phyloP scores from a whole-genome alignment of 2,797 vertebrate genomes.

The Tamandua tetradactyla region DNA sequence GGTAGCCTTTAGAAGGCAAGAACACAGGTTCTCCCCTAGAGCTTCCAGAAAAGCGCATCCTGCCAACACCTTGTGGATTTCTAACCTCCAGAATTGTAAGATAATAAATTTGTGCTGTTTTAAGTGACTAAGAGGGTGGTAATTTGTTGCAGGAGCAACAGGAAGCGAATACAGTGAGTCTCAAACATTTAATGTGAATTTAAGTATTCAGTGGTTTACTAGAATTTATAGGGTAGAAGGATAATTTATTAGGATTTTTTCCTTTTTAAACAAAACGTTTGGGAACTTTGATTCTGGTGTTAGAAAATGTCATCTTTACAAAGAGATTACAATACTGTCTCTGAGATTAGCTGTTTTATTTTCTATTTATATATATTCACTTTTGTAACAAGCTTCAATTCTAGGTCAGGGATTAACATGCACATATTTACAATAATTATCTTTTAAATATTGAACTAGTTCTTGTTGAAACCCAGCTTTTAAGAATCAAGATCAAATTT shows the following conservation, averaged over 20 bases:
- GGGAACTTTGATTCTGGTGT: background rate
- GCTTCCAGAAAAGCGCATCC: background rate
- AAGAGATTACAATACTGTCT: background rate
- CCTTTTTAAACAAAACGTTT: conserved; percentile 21
- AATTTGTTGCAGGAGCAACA: background rate
- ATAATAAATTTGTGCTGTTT: background rate
- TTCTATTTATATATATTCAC: background rate
- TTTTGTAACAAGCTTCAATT: background rate
- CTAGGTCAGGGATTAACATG: no score
- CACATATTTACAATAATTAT: background rate
- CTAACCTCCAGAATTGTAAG: background rate
- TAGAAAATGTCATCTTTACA: background rate
- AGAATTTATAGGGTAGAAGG: background rate
- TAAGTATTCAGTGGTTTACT: background rate
- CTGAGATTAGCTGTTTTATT: background rate
- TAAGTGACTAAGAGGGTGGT: background rate
- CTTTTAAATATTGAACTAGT: background rate
- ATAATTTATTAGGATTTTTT: background rate
- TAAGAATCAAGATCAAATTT: background rate
- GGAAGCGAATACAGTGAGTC: background rate
- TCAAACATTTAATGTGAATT: background rate
- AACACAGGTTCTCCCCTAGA: background rate
- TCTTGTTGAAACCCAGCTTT: background rate
- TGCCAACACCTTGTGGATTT: background rate
- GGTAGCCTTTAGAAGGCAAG: background rate